Base-by-base conservation (phyloP, 2,888 invertebrate species). In the Globia sparganii region DNA sequence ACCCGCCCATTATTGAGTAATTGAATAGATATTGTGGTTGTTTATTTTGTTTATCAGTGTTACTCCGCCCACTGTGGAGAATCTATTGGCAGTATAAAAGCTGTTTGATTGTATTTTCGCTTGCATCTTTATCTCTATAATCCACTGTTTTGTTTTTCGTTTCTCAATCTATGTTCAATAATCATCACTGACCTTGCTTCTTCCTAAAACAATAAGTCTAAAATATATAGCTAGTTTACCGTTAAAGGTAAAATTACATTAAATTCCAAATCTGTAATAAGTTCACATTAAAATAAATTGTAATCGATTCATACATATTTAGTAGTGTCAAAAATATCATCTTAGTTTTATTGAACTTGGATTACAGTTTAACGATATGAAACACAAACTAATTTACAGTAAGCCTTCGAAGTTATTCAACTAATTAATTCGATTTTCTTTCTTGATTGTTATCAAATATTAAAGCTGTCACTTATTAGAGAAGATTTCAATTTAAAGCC, bases 401-500 rank as follows among this genome's bases (percentile, higher is more conserved):
- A 53, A 73, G 71, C 53, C 74, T 80, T 85, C 75, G 72, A 71
- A 81, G 72, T 53, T 77, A 69, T 83, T 77, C 64, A 71, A 72
- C 62, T 85, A 87, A 88, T 90, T 86, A 83, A 88, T 84, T 87
- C 40, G 31, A 84, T 79, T 77, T 70, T 81, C 64, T 80, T 82
- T 80, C 77, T 86, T 82, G 84, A 84, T 86, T 82, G 75, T 83
- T 86, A 86, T 87, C 83, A 85, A 88, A 86, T 75, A 80, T 85
- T 72, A 82, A 81, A 86, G 73, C 85, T 88, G 87, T 88, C 84
- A 84, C 74, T 83, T 86, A 80, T 76, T 80, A 77, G 72, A 87
- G 83, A 84, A 82, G 78, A 87, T 87, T 86, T 90, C 87, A 87
- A 90, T 90, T 89, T 85, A 87, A 89, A 77, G 75, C 65, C 77